phyloP scores from a whole-genome alignment of 1,140 invertebrate species.

The Drosophila sulfurigaster region DNA sequence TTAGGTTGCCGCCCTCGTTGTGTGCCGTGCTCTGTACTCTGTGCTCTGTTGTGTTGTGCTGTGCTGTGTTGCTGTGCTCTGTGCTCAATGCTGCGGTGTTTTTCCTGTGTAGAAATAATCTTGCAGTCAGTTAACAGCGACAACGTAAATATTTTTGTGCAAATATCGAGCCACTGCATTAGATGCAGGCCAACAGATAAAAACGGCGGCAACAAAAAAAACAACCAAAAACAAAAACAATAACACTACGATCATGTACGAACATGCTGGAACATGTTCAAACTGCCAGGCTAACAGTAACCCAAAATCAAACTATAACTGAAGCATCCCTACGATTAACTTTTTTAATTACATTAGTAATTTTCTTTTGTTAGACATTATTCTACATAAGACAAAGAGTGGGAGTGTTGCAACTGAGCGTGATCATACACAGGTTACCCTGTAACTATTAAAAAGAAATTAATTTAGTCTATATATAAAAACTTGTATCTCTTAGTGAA shows the following conservation, averaged over 20 bases:
- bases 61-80: constrained; percentile 13
- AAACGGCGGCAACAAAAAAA: constrained; percentile 56
- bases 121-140: constrained; percentile 57
- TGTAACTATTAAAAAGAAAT: not conserved
- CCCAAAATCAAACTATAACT: constrained; percentile 20
- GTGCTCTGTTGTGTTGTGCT: not conserved
- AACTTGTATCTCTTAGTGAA: not conserved
- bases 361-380: not conserved
- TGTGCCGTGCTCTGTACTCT: constrained; percentile 45
- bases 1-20: constrained; percentile 75
- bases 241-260: constrained; percentile 22
- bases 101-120: constrained; percentile 66
- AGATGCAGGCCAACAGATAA: constrained; percentile 75
- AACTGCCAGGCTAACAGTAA: constrained; percentile 19
- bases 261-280: constrained; percentile 10
- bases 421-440: not conserved
- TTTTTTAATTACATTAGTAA: not conserved
- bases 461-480: no score
- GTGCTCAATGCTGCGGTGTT: constrained; percentile 11
- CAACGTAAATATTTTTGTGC: constrained; percentile 67
- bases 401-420: not conserved
- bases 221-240: constrained; percentile 8
- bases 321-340: constrained; percentile 2
- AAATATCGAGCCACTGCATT: constrained; percentile 61
- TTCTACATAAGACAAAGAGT: not conserved